Conservation (phyloP, 2,113 vertebrate species). For the Ptychochromis oligacanthus region DNA sequence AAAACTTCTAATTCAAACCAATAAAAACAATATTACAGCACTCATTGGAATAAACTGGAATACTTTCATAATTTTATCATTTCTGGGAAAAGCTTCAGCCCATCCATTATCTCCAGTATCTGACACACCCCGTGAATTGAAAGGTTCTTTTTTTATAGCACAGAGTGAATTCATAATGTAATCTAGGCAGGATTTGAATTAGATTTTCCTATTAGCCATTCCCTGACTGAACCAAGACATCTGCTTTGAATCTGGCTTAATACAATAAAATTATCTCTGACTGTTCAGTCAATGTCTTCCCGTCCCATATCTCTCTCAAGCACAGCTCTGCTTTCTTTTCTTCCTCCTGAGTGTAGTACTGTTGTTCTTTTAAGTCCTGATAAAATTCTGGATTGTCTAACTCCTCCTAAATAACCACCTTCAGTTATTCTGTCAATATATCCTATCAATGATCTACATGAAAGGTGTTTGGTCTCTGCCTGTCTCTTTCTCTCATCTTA, state of each 20-base stretch:
- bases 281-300: constrained; percentile 32
- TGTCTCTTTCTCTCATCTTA: neutral
- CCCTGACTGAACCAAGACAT: constrained; percentile 60
- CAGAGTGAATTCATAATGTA: constrained; percentile 60
- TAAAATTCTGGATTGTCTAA: neutral
- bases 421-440: neutral
- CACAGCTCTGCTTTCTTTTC: constrained; percentile 3
- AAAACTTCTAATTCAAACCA: accelerated
- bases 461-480: neutral
- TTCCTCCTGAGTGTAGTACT: neutral
- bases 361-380: neutral
- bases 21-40: neutral
- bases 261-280: constrained; percentile 52
- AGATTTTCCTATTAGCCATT: constrained; percentile 67
- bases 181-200: constrained; percentile 61
- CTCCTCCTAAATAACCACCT: neutral
- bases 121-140: constrained; percentile 53
- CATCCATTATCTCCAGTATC: constrained; percentile 33
- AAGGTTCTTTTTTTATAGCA: constrained; percentile 56
- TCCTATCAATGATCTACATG: accelerated
- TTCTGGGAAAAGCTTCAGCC: constrained; percentile 29
- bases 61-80: neutral
- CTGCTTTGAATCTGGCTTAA: constrained; percentile 58
- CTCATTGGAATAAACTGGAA: neutral
- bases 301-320: constrained; percentile 1